These are phyloP conservation scores for Cheilosia vernalis DNA, from an alignment of 2,888 invertebrate species.

Conservation along the genomic window DNA sequence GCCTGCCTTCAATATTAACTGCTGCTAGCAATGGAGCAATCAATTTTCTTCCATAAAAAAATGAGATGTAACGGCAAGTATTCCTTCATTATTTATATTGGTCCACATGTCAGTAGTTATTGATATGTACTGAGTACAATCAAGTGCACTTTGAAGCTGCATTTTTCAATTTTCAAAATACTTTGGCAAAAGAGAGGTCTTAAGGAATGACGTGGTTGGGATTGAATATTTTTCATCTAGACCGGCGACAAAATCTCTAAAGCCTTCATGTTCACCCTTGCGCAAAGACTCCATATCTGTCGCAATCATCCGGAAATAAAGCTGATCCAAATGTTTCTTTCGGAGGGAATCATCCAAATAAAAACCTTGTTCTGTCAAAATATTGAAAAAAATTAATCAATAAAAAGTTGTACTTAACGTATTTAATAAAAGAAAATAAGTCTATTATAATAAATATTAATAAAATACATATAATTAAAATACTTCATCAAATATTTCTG, in stretches of 20 bases:
- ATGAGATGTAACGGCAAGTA: conserved; percentile 4
- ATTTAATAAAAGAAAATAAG: too few species aligned
- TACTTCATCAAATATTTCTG: too few species aligned
- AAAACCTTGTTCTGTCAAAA: too few species aligned
- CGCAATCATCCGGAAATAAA: conserved; percentile 5
- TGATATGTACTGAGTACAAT: conserved; percentile 2
- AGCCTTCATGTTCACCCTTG: neutral
- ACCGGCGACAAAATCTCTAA: conserved; percentile 9
- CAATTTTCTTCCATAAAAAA: neutral
- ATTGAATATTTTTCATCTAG: conserved; percentile 6
- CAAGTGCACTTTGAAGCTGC: conserved; percentile 4
- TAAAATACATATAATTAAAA: too few species aligned
- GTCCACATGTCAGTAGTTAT: conserved; percentile 10
- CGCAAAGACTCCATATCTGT: neutral
- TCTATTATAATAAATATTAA: too few species aligned
- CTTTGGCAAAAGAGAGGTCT: neutral
- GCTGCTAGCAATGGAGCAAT: neutral
- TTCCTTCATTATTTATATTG: conserved; percentile 10
- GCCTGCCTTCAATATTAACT: neutral
- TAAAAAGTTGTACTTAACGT: too few species aligned
- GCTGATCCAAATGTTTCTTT: neutral
- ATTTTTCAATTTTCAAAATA: conserved; percentile 3
- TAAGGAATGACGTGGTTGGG: neutral
- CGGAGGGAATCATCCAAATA: neutral
- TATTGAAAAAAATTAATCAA: too few species aligned